Evolutionary conservation across 2,113 vertebrate genomes (phyloP).

Genomic region (Felis chaus): DNA sequence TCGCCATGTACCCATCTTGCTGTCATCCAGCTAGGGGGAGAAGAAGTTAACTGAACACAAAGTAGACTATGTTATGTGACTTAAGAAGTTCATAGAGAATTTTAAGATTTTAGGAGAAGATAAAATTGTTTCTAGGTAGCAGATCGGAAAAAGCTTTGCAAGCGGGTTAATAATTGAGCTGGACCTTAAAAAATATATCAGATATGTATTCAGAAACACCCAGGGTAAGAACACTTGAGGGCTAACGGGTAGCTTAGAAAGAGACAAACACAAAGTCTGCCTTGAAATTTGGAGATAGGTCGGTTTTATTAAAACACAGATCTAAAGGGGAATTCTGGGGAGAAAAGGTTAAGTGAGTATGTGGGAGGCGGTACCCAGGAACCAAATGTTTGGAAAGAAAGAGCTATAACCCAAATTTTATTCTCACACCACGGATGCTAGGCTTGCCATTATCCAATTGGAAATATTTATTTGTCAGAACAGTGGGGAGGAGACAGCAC

Average conservation of each 20-base stretch:
- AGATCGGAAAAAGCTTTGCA: background rate
- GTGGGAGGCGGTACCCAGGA: background rate
- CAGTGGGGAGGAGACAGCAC: too few species aligned
- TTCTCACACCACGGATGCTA: background rate
- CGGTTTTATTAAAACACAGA: background rate
- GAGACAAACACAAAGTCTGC: fast-evolving
- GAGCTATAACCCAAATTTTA: background rate
- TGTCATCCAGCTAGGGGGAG: background rate
- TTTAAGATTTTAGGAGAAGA: background rate
- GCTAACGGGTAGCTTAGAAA: background rate
- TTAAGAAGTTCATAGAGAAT: background rate
- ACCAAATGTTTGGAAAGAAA: background rate
- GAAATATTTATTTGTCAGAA: background rate
- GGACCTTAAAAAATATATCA: background rate
- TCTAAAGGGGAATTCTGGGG: background rate
- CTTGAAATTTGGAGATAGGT: background rate
- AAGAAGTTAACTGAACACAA: background rate
- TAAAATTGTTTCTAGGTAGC: background rate
- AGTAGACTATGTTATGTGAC: background rate
- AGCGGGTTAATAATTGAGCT: background rate
- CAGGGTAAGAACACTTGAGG: background rate
- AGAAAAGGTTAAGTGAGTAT: background rate
- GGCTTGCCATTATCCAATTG: background rate
- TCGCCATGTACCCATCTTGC: background rate
- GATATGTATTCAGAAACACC: background rate